These are phyloP conservation scores for Notospermus geniculatus DNA, from an alignment of 1,140 invertebrate species.

Conservation along the genomic window DNA sequence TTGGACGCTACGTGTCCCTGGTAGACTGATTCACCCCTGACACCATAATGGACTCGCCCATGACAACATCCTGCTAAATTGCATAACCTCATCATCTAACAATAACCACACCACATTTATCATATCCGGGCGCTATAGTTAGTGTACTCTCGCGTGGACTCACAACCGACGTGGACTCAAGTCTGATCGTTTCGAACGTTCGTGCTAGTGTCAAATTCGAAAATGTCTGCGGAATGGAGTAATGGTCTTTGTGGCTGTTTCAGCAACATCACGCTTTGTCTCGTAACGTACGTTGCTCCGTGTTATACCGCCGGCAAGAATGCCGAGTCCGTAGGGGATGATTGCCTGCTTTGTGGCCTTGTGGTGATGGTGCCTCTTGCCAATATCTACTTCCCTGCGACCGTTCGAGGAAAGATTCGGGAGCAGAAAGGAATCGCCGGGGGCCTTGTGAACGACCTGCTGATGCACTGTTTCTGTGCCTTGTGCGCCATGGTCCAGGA, in stretches of 20 bases:
- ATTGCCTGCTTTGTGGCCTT: slow-evolving; percentile 26
- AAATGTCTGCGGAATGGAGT: slow-evolving; percentile 29
- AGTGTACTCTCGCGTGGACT: too few species aligned
- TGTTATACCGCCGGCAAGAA: slow-evolving; percentile 27
- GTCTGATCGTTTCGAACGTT: too few species aligned
- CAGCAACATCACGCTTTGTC: slow-evolving; percentile 35
- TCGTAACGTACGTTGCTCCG: slow-evolving; percentile 34
- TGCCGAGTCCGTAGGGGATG: slow-evolving; percentile 27
- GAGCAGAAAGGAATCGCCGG: slow-evolving; percentile 23
- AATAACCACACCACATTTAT: too few species aligned
- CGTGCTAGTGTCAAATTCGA: too few species aligned
- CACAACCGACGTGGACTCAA: too few species aligned
- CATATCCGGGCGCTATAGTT: too few species aligned
- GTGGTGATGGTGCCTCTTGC: slow-evolving; percentile 6
- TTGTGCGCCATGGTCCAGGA: slow-evolving; percentile 25
- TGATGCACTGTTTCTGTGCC: slow-evolving; percentile 13
- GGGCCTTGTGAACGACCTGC: slow-evolving; percentile 13
- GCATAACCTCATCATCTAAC: too few species aligned
- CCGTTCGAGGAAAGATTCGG: slow-evolving; percentile 21
- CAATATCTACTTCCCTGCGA: slow-evolving; percentile 13
- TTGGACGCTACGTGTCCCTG: too few species aligned
- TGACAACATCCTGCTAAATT: too few species aligned
- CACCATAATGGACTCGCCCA: too few species aligned
- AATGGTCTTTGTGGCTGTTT: slow-evolving; percentile 45
- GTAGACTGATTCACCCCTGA: too few species aligned